Evolutionary conservation across 2,113 vertebrate species (phyloP), one percentile per base, ranked within the genome.

Genomic region (Mixornis gularis): DNA sequence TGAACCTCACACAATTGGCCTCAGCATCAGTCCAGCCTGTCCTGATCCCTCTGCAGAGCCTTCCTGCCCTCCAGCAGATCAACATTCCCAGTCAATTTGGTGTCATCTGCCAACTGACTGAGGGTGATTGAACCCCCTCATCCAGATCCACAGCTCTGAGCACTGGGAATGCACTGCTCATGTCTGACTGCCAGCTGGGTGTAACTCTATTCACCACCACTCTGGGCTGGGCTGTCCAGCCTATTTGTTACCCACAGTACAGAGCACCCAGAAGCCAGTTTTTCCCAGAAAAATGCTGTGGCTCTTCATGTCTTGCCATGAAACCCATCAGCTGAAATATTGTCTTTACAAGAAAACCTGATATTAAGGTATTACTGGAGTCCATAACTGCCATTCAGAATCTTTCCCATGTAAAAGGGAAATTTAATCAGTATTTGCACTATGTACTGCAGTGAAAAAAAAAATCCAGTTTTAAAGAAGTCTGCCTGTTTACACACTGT

Each of bases 181-280:
- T 38, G 15, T 18, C 8, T 0, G 0, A 20, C 12, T 7, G 2
- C 7, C 15, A 51, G 13, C 16, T 32, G 21, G 25, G 13, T 64
- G 51, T 29, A 32, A 36, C 18, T 40, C 38, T 17, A 12, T 66
- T 36, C 26, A n/a, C 16, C n/a, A 51, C 12, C 6, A 40, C 12
- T 34, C 32, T 68, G 36, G 11, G 1, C 3, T 5, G 2, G 0
- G 36, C 5, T n/a, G 5, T 34, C 7, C 22, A 71, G 17, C 1
- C 17, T 44, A 10, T 52, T 41, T 51, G 53, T 55, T 5, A 46
- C 2, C 13, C 55, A 43, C 16, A 2, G 2, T 34, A 51, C 4
- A 25, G 10, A 34, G 1, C 1, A 7, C 21, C 2, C 3, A 53
- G 10, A 9, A 53, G 8, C 6, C 26, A 40, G 1, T 38, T 78